A percentile compares a stretch with the other conserved stretches of the same genome.
Conservation (phyloP, 2,113 vertebrate genomes). For the Catharus minimus region DNA sequence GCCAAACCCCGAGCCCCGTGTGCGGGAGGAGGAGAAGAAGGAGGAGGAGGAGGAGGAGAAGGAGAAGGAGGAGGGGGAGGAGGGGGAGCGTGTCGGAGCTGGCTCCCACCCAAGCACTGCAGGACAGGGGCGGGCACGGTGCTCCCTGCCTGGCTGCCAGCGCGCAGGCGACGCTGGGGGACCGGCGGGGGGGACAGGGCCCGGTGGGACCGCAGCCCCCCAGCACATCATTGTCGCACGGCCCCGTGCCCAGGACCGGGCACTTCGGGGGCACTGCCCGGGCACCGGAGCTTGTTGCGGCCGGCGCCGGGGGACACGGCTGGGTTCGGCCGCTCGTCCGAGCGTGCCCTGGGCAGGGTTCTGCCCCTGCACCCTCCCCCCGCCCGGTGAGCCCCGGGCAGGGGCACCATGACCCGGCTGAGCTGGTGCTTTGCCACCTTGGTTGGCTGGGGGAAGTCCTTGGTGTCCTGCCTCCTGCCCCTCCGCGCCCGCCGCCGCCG, state of each 20-base stretch:
- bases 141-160: conserved; percentile 53
- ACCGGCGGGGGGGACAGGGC: not conserved
- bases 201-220: conserved; percentile 30
- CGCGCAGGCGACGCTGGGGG: conserved; percentile 56
- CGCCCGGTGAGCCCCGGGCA: not conserved
- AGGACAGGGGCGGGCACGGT: conserved; percentile 63
- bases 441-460: conserved; percentile 49
- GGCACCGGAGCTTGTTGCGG: not conserved
- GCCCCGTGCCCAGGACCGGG: not conserved
- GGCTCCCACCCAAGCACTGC: conserved; percentile 61
- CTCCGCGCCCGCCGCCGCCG: conserved; percentile 8
- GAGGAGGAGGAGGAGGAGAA: not conserved
- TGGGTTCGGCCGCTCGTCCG: not conserved
- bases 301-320: not conserved
- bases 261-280: not conserved
- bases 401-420: conserved; percentile 61
- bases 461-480: conserved; percentile 49
- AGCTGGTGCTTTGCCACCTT: conserved; percentile 57
- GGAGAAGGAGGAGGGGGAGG: not conserved
- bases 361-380: not conserved
- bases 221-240: not conserved
- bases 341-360: not conserved
- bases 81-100: conserved; percentile 30
- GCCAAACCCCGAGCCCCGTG: not conserved
- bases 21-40: not conserved